Evolutionary conservation across 2,888 invertebrate species (phyloP).

Genomic region (Kuschelorhynchus macadamiae): DNA sequence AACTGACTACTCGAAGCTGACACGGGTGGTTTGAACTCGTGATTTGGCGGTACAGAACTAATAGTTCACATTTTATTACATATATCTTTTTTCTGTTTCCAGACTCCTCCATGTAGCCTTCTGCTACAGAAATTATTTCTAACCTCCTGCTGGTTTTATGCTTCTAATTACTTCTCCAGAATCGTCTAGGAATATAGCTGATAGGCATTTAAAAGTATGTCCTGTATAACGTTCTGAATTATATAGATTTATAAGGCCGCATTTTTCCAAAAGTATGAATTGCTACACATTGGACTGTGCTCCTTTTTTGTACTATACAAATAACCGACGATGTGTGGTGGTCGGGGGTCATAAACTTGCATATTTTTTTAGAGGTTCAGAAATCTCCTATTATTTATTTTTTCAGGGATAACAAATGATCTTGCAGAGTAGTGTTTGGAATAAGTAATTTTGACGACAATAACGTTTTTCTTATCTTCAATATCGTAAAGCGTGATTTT

Average conservation of each 20-base stretch:
- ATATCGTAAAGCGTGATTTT: constrained; percentile 10
- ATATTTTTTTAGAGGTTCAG: constrained; percentile 5
- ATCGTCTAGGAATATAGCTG: neutral
- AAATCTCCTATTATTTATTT: constrained; percentile 7
- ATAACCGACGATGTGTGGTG: constrained; percentile 6
- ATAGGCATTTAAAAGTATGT: neutral
- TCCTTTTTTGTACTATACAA: constrained; percentile 9
- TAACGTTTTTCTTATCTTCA: constrained; percentile 7
- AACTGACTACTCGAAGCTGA: too few species aligned
- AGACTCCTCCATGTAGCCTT: constrained; percentile 14
- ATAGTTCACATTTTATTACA: constrained; percentile 17
- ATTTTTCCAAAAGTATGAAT: constrained; percentile 1
- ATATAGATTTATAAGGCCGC: neutral
- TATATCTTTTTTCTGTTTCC: constrained; percentile 3
- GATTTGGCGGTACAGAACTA: too few species aligned
- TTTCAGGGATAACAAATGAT: constrained; percentile 11
- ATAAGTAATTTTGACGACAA: constrained; percentile 8
- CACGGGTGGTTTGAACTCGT: too few species aligned
- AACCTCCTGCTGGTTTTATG: constrained; percentile 2
- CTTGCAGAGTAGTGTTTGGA: constrained; percentile 9
- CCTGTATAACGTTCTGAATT: constrained; percentile 13
- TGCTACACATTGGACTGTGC: neutral
- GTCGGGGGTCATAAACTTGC: constrained; percentile 7
- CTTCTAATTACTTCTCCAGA: constrained; percentile 9
- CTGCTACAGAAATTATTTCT: constrained; percentile 9